phyloP scores from a whole-genome alignment of 35 echinoderm and acorn worm genomes.

The Ptychodera flava region DNA sequence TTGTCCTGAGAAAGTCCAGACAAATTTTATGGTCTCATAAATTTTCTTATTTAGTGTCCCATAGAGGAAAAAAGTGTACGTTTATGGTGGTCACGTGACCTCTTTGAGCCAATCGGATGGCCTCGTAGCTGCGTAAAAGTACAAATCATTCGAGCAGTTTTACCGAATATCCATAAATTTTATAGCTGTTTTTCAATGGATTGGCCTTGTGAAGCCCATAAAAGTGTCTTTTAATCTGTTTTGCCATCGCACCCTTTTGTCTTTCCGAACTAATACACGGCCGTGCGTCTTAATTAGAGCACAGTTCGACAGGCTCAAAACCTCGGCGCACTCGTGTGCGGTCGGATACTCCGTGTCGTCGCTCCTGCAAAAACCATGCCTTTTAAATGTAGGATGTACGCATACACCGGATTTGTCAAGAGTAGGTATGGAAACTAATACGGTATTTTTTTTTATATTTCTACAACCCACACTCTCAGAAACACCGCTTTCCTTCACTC shows the following conservation, averaged over 20 bases:
- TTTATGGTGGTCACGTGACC: background rate
- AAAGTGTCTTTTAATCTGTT: background rate
- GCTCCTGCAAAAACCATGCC: too few species aligned
- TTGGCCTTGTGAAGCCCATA: background rate
- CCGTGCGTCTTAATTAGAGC: background rate
- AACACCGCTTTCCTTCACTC: too few species aligned
- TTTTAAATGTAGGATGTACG: too few species aligned
- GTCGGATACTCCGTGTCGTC: too few species aligned
- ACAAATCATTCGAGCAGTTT: background rate
- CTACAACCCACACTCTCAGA: too few species aligned
- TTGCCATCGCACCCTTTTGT: background rate
- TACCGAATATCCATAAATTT: background rate
- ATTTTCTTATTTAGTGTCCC: conserved; percentile 1
- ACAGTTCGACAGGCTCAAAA: background rate
- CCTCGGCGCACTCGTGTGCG: too few species aligned
- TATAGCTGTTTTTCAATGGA: background rate
- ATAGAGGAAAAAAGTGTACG: background rate
- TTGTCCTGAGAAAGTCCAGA: background rate
- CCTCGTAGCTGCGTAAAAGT: background rate
- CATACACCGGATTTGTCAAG: too few species aligned
- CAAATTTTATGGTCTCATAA: background rate
- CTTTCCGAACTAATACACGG: background rate
- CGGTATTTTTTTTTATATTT: too few species aligned
- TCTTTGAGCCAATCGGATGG: background rate
- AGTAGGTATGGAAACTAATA: too few species aligned